These are phyloP conservation scores for Pelmatolapia mariae DNA, from an alignment of 2,113 vertebrate genomes.

Conservation along the genomic window DNA sequence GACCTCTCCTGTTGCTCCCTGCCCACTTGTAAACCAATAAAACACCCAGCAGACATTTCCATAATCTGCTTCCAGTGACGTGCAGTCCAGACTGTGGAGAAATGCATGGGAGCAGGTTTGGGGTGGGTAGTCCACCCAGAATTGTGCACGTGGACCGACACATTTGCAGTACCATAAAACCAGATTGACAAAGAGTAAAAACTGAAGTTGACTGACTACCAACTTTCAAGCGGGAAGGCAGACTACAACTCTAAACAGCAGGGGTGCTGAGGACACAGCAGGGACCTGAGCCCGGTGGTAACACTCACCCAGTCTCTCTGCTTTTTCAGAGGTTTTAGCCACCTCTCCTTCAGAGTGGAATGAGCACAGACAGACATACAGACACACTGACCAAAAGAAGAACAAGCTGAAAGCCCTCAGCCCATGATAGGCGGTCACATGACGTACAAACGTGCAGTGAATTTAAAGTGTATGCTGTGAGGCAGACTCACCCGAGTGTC, in stretches of 20 bases:
- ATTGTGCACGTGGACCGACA: neutral
- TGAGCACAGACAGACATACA: conserved; percentile 1
- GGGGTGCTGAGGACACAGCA: neutral
- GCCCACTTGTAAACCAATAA: neutral
- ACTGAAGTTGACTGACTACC: neutral
- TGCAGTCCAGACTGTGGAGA: neutral
- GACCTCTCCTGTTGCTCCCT: neutral
- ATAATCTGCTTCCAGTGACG: neutral
- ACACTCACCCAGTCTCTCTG: conserved; percentile 76
- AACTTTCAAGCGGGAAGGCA: neutral
- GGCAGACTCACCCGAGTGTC: conserved; percentile 86
- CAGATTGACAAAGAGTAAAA: neutral
- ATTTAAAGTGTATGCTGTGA: neutral
- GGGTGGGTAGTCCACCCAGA: neutral
- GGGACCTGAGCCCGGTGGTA: neutral
- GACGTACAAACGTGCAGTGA: neutral
- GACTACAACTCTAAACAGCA: neutral
- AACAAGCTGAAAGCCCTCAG: neutral
- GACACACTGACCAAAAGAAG: neutral
- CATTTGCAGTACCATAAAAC: neutral
- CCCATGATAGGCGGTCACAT: neutral
- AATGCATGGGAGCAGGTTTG: neutral
- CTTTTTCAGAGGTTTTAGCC: conserved; percentile 76
- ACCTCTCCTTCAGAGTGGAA: conserved; percentile 70
- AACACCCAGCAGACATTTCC: neutral